These are phyloP conservation scores for Anguilla megastoma DNA, from an alignment of 2,797 vertebrate species.

Conservation along the genomic window DNA sequence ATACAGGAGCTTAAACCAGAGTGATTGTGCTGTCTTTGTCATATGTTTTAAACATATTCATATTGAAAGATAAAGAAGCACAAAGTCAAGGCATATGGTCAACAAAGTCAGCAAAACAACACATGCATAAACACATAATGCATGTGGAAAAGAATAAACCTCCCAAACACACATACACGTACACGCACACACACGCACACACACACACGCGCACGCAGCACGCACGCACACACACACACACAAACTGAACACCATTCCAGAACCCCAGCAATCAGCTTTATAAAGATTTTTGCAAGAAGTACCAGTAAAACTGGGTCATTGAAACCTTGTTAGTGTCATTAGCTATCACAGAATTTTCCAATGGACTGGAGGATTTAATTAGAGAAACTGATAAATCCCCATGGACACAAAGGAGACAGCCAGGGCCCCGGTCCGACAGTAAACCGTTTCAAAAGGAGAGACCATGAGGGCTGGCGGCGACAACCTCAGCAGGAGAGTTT, in stretches of 20 bases:
- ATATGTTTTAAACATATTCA: background rate
- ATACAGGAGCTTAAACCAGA: background rate
- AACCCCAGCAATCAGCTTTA: background rate
- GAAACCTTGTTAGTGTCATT: constrained; percentile 22
- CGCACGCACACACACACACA: background rate
- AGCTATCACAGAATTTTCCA: background rate
- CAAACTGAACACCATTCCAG: background rate
- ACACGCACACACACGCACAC: background rate
- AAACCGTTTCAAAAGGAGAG: background rate
- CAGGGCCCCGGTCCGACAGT: background rate
- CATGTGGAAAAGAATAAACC: background rate
- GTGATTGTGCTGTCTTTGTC: background rate
- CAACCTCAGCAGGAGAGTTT: background rate
- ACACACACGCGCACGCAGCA: background rate
- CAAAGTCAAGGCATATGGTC: background rate
- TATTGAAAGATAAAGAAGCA: background rate
- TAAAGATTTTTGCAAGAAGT: background rate
- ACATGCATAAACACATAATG: background rate
- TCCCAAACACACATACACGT: background rate
- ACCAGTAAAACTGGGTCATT: constrained; percentile 8
- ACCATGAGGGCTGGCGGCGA: background rate
- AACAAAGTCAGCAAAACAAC: background rate
- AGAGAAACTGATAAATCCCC: constrained; percentile 6
- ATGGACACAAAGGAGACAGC: background rate
- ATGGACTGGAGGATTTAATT: constrained; percentile 9